Base-by-base conservation (phyloP, 2,888 invertebrate genomes). In the Nephrotoma flavescens region DNA sequence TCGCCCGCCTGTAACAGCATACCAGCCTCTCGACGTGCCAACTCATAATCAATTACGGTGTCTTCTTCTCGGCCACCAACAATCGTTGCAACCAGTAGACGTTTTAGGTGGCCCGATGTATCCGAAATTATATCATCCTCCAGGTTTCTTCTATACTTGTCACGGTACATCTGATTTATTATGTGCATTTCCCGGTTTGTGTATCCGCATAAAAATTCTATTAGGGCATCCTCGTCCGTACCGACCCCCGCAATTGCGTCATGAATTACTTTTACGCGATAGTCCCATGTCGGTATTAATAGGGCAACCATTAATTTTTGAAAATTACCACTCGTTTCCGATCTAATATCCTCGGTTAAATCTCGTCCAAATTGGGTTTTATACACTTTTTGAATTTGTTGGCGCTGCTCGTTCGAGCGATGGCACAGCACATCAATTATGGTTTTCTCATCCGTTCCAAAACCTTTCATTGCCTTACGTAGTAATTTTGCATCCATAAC, bases 391-490 rank as follows among this genome's bases (percentile, higher is more conserved):
- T 52, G 52, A 11, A 86, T 86, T 41, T 41, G 41, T 89, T 97
- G 93, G 87, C 99, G 94, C 91, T 99, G 98, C 44, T 94, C 94
- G 90, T 98, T 97, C 88, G 95, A 95, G 86, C 98, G 94, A 88
- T 94, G 94, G 9, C 96, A 94, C 86, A 99, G 92, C 11, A 98
- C 95, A 89, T 95, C 95, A 87, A 98, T 97, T 89, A 98, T 95
- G 0, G 96, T 93, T 90, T 96, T 95, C 91, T 98, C 98, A 90
- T 98, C 97, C 0, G 98, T 98, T 52, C 98, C 97, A 57, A 91
- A 91, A 31, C 97, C 97, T 92, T 97, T 97, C 97, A 97, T 97
- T 0, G 97, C 97, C 89, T 95, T 96, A n/a, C 97, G 93, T 41
- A 97, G 93, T 1, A 94, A 92, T 88, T 95, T 95, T 0, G 97